Conservation (phyloP, 2,888 invertebrate species). For the Pilophorus perplexus region DNA sequence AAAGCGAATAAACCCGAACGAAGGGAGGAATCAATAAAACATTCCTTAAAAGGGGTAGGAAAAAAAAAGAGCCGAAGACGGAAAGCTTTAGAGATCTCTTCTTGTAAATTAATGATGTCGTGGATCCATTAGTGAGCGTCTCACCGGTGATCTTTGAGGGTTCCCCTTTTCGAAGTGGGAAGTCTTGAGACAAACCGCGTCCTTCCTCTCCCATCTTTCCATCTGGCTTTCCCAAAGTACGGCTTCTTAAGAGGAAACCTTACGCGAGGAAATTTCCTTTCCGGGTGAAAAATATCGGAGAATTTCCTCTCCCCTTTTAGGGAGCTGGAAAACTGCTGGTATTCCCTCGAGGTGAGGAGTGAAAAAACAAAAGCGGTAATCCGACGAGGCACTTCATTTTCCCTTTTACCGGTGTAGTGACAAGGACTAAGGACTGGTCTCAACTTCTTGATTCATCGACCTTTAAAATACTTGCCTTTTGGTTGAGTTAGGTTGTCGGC, state of each 20-base stretch:
- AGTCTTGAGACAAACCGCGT: no score
- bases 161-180: no score
- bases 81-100: not conserved
- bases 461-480: not conserved
- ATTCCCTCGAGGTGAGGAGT: no score
- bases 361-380: no score
- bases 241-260: no score
- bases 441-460: constrained; percentile 13
- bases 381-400: no score
- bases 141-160: not conserved
- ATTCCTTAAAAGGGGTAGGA: not conserved
- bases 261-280: no score
- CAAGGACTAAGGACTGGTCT: constrained; percentile 5
- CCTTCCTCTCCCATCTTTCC: no score
- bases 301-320: constrained; percentile 10
- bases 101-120: constrained; percentile 17
- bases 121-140: constrained; percentile 9
- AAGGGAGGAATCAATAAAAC: constrained; percentile 8
- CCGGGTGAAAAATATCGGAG: constrained; percentile 4
- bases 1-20: constrained; percentile 2
- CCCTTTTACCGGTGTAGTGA: not conserved
- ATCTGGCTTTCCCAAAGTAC: no score
- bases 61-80: not conserved
- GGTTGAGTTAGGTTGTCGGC: no score
- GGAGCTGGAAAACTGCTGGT: no score